These are phyloP conservation scores for Lycocorax pyrrhopterus DNA, from an alignment of 2,113 vertebrate species.

Conservation along the genomic window DNA sequence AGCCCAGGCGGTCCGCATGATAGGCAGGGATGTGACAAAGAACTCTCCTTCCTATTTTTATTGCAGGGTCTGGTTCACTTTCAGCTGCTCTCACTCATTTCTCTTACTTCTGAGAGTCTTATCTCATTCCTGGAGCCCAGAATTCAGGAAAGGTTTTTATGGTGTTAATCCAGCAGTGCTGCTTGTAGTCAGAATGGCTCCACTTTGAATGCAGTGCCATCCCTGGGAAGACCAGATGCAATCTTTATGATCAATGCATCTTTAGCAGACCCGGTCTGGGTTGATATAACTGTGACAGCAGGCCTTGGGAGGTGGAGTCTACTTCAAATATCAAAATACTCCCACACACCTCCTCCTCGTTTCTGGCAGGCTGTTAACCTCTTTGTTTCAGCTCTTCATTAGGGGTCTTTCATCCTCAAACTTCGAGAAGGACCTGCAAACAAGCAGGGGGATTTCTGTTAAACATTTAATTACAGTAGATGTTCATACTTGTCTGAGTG, in stretches of 20 bases:
- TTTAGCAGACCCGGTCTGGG: background rate
- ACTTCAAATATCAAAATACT: background rate
- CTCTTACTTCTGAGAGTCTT: background rate
- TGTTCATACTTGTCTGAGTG: background rate
- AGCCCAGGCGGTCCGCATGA: fast-evolving
- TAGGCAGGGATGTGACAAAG: background rate
- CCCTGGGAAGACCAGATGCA: background rate
- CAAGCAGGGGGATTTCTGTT: background rate
- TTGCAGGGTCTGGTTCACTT: background rate
- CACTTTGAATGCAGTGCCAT: background rate
- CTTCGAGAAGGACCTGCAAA: background rate
- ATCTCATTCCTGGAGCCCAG: background rate
- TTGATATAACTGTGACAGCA: background rate
- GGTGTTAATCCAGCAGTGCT: background rate
- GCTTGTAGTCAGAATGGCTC: background rate
- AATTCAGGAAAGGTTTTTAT: background rate
- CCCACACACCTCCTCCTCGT: background rate
- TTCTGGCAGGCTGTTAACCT: background rate
- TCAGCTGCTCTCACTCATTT: background rate
- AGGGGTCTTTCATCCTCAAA: background rate
- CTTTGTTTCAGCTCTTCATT: background rate
- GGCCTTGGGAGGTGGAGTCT: background rate
- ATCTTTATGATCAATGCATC: background rate
- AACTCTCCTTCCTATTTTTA: background rate
- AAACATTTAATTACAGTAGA: background rate